These are phyloP conservation scores for Malaclemys terrapin DNA, from an alignment of 2,113 vertebrate species.

Conservation along the genomic window DNA sequence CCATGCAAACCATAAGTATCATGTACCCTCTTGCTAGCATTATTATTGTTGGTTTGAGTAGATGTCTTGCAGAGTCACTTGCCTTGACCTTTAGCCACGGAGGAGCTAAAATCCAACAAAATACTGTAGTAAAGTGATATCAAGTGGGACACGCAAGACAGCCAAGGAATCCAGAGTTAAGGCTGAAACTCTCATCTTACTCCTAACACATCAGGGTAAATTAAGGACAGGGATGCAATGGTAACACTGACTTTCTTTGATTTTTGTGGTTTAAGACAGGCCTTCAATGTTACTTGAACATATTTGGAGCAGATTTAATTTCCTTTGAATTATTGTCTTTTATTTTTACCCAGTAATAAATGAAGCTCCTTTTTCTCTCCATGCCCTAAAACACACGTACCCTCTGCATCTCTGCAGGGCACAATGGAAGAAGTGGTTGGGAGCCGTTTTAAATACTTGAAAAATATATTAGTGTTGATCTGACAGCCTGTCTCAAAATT, in stretches of 20 bases:
- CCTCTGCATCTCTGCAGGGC: slow-evolving; percentile 22
- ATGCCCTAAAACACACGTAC: not conserved
- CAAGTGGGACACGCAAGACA: not conserved
- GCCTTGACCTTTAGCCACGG: not conserved
- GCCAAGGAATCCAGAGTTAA: not conserved
- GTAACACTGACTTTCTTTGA: not conserved
- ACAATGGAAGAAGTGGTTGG: slow-evolving; percentile 1
- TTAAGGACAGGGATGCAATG: not conserved
- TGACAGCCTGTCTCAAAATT: slow-evolving; percentile 21
- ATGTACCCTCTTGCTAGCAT: not conserved
- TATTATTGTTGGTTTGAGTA: not conserved
- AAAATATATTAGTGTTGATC: slow-evolving; percentile 38
- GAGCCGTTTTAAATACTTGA: slow-evolving; percentile 42
- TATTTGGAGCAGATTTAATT: not conserved
- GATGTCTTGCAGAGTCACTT: not conserved
- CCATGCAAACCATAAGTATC: not conserved
- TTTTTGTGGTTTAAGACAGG: not conserved
- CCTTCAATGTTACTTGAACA: not conserved
- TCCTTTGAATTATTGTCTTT: slow-evolving; percentile 3
- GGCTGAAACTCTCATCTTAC: not conserved
- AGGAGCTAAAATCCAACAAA: not conserved
- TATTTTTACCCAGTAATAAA: slow-evolving; percentile 3
- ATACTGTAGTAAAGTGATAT: not conserved
- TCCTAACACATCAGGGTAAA: not conserved
- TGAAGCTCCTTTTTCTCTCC: not conserved